Conservation (phyloP, 2,113 vertebrate genomes). For the Accipiter cooperii region DNA sequence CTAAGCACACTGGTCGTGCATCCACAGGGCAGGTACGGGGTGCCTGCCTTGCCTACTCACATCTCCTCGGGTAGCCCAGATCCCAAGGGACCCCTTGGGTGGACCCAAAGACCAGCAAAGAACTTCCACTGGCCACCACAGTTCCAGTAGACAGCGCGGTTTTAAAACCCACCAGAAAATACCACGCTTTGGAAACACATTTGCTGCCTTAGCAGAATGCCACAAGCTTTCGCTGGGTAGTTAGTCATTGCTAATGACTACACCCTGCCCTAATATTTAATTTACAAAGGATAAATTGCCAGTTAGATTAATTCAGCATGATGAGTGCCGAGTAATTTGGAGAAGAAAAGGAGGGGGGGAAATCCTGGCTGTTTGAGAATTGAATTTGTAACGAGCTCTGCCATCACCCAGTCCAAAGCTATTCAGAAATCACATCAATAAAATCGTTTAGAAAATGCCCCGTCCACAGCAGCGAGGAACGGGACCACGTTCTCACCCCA, state of each 20-base stretch:
- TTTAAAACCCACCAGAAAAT: not conserved
- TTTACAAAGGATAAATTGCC: conserved; percentile 20
- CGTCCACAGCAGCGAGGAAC: rapidly evolving
- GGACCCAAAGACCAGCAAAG: not conserved
- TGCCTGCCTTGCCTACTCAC: rapidly evolving
- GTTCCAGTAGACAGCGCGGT: rapidly evolving
- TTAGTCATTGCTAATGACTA: not conserved
- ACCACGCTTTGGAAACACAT: rapidly evolving
- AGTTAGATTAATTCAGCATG: not conserved
- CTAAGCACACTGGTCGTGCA: rapidly evolving
- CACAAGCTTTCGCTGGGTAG: not conserved
- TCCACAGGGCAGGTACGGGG: not conserved
- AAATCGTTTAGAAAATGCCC: rapidly evolving
- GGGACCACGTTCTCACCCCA: not conserved
- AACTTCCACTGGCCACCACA: not conserved
- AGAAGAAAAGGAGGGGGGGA: not conserved
- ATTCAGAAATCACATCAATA: rapidly evolving
- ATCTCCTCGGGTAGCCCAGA: not conserved
- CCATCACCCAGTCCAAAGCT: not conserved
- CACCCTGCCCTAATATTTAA: conserved; percentile 28
- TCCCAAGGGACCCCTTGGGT: not conserved
- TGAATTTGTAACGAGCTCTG: not conserved
- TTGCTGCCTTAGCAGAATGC: not conserved
- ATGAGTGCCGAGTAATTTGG: not conserved
- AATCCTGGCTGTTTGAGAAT: not conserved